Evolutionary conservation across 2,797 vertebrate genomes (phyloP), one percentile per base, ranked within the genome.

Genomic region (Yasuhikotakia modesta): DNA sequence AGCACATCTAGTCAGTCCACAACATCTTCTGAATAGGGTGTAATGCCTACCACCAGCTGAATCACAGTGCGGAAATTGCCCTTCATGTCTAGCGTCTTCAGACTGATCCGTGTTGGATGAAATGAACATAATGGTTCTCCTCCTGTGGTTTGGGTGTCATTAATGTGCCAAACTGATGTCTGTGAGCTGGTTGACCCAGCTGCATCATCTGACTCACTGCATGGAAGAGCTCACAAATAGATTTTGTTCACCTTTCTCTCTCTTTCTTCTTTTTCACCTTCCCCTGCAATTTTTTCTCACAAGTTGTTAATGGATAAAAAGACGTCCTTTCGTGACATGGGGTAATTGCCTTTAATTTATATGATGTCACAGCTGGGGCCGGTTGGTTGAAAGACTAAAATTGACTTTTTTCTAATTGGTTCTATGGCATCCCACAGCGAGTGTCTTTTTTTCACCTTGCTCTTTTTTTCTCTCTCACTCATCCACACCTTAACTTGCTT

Each of bases 1-100:
- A 55, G 60, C 3, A 50, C 69, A 21, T 69, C 30, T 22, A 52
- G 70, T 78, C 48, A 65, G 35, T 21, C 24, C 78, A 67, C 71
- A 45, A 78, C 75, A 70, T 82, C 79, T 79, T 84, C 35, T 19
- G 69, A 79, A 77, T 64, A 70, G 71, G 55, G n/a, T 71, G 52
- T 65, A 73, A 70, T 67, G 73, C 21, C 52, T 71, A 77, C 19
- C 69, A 82, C 74, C 81, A 71, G 79, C 82, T 73, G 71, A 83
- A 74, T 79, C 75, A 79, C 72, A 17, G 53, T 64, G 48, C 66
- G 76, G 76, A 85, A 82, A 85, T 83, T 79, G 79, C 72, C 27
- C 50, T 74, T 32, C 46, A 52, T 22, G 17, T 73, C 57, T 55
- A 14, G 52, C 64, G 61, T 66, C 46, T 50, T 69, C 60, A 55